Percentiles rank a stretch among this genome's conserved stretches.
These are phyloP conservation scores for Melanaphis sacchari DNA, from an alignment of 1,140 invertebrate genomes.

Conservation along the genomic window DNA sequence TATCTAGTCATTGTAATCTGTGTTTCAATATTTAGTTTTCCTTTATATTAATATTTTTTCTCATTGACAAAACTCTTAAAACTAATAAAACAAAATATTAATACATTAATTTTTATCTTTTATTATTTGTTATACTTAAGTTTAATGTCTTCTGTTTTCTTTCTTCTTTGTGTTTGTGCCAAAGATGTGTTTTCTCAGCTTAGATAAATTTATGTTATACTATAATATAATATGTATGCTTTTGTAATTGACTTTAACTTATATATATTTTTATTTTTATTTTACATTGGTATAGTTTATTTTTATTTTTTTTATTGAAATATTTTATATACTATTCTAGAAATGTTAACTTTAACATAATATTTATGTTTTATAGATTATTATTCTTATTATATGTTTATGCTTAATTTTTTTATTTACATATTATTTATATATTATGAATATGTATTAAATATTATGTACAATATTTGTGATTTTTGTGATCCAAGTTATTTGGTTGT, in stretches of 20 bases:
- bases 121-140: background rate
- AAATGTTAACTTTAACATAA: background rate
- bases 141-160: conserved; percentile 16
- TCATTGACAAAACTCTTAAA: conserved; percentile 8
- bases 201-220: conserved; percentile 14
- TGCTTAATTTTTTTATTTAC: background rate
- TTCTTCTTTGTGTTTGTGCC: conserved; percentile 48
- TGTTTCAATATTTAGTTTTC: conserved; percentile 11
- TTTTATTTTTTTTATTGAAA: conserved; percentile 26
- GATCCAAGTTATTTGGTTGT: conserved; percentile 11
- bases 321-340: background rate
- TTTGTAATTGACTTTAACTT: background rate
- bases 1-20: conserved; percentile 30
- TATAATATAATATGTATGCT: conserved; percentile 16
- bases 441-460: background rate
- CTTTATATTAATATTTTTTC: conserved; percentile 17
- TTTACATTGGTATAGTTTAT: conserved; percentile 18
- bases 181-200: conserved; percentile 33
- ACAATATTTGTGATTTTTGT: conserved; percentile 7
- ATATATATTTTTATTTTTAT: background rate
- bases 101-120: conserved; percentile 42
- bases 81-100: background rate
- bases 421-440: background rate
- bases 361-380: conserved; percentile 45
- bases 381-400: conserved; percentile 18